A percentile compares a stretch with the other conserved stretches of the same genome.
phyloP scores from a whole-genome alignment of 2,113 vertebrate species.

The Nesogale talazaci region DNA sequence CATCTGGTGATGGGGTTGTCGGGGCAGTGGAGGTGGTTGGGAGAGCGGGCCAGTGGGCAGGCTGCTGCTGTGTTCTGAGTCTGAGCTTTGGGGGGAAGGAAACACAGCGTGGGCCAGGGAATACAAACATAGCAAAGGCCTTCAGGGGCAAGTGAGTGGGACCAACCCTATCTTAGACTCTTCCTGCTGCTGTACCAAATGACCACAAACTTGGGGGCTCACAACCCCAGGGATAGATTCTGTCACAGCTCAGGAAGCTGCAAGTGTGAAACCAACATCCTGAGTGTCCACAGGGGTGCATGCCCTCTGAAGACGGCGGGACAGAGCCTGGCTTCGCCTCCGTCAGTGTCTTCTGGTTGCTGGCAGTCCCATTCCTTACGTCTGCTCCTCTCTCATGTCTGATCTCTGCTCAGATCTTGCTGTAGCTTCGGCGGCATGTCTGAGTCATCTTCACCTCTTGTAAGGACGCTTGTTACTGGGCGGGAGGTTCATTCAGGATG shows the following conservation, averaged over 20 bases:
- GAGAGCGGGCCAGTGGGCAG: not conserved
- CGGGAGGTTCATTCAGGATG: not conserved
- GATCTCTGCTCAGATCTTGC: not conserved
- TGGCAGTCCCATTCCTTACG: not conserved
- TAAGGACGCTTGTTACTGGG: not conserved
- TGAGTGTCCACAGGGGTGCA: not conserved
- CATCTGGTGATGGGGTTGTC: not conserved
- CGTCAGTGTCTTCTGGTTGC: not conserved
- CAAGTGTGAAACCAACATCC: not conserved
- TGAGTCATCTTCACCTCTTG: not conserved
- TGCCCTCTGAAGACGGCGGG: not conserved
- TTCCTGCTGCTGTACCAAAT: not conserved
- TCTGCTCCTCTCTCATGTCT: not conserved
- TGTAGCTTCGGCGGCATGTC: rapidly evolving
- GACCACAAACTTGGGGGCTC: not conserved
- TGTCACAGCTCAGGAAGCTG: not conserved
- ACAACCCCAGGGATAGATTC: not conserved
- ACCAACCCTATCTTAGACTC: not conserved
- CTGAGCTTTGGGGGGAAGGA: not conserved
- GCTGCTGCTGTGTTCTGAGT: not conserved
- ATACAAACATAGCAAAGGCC: not conserved
- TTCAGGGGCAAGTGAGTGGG: not conserved
- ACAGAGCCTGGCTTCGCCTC: not conserved
- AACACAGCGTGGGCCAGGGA: not conserved
- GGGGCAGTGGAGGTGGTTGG: not conserved